Conservation (phyloP, 2,113 vertebrate species). For the Oxyura jamaicensis region DNA sequence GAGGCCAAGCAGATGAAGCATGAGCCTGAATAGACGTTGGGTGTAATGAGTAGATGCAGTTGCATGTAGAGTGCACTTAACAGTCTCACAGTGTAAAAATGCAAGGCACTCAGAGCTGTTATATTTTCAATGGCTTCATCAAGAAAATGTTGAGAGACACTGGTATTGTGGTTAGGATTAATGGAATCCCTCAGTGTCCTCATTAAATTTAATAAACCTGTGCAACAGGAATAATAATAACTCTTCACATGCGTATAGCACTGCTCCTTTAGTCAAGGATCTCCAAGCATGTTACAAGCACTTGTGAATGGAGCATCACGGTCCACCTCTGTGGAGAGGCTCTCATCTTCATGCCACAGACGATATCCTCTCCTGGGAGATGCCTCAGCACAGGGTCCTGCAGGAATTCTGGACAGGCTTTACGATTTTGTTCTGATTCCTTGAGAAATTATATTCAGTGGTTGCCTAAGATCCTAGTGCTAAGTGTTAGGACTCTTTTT, state of each 20-base stretch:
- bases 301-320: neutral
- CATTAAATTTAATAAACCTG: constrained; percentile 19
- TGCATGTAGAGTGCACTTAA: neutral
- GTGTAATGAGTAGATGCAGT: neutral
- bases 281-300: neutral
- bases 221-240: neutral
- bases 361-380: neutral
- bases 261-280: neutral
- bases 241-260: neutral
- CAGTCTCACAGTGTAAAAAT: neutral
- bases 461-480: neutral
- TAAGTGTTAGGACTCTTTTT: neutral
- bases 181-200: neutral
- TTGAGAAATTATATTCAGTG: neutral
- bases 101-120: neutral
- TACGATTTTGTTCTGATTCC: neutral
- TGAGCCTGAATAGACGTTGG: neutral
- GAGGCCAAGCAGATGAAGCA: neutral
- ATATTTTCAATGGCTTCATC: neutral
- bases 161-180: neutral
- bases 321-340: fast-evolving
- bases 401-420: neutral
- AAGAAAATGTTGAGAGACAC: constrained; percentile 10
- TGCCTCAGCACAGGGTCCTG: neutral
- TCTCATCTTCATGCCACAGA: neutral